Evolutionary conservation across 1,140 invertebrate genomes (phyloP), one percentile per base, ranked within the genome.

Genomic region (Camponotus floridanus): DNA sequence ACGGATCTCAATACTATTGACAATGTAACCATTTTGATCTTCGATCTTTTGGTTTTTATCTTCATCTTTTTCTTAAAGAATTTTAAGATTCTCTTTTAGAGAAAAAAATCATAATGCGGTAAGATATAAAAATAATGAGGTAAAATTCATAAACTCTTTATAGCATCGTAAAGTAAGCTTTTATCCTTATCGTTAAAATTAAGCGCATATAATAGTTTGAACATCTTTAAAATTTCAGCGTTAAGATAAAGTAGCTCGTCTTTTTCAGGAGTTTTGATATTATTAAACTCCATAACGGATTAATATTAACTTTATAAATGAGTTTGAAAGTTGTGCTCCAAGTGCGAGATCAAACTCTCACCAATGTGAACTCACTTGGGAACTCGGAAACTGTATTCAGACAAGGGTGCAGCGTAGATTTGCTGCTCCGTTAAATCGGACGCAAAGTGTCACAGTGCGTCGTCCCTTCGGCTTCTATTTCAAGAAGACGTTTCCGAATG

Each of bases 231-330:
- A 6, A 26, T 8, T 18, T 39, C 8, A 36, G 0, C 6, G 8
- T 26, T 11, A 31, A 9, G 36, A 33, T 67, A 51, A 79, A 51
- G 45, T n/a, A 78, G 7, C 61, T 78, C 26, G n/a, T 51, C 18
- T 21, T 67, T 36, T 67, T 68, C 4, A 39, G 45, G 2, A 64
- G 42, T 67, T 78, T 67, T 48, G 11, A 51, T 51, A 51, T 51
- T 51, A 18, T 18, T 51, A 51, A 15, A 8, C 11, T 78, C 8
- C 6, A 26, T 21, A 79, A 79, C 21, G n/a, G 3, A 39, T 79
- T 79, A 68, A 51, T 67, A 11, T 68, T 51, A 64, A 79, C 62
- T 79, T 39, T 4, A 13, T 67, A 79, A 79, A 55, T 39, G 62
- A 79, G 62, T 79, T 79, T 67, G 33, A 67, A 78, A 78, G 33